Evolutionary conservation across 1,140 invertebrate genomes (phyloP).

Genomic region (Drosophila nannoptera): DNA sequence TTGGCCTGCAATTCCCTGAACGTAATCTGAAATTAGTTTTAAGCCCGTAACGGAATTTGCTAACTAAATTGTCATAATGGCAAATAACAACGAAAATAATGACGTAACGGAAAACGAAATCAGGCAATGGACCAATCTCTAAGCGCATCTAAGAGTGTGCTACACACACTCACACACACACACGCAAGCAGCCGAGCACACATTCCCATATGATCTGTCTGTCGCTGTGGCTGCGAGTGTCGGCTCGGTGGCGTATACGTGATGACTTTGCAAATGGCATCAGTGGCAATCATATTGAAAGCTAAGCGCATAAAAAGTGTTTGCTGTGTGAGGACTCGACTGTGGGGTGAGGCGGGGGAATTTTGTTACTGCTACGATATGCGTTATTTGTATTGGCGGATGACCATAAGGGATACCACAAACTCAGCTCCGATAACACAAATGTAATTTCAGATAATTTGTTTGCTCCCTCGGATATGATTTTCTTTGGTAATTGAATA

Average conservation of each 20-base stretch:
- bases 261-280: slow-evolving; percentile 75
- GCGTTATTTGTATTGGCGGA: slow-evolving; percentile 57
- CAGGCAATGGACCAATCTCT: slow-evolving; percentile 49
- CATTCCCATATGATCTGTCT: slow-evolving; percentile 3
- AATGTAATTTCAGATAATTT: slow-evolving; percentile 70
- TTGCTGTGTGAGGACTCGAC: slow-evolving; percentile 7
- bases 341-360: slow-evolving; percentile 3
- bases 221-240: neutral
- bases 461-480: slow-evolving; percentile 49
- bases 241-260: slow-evolving; percentile 64
- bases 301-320: slow-evolving; percentile 65
- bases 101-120: slow-evolving; percentile 60
- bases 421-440: slow-evolving; percentile 33
- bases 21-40: slow-evolving; percentile 78
- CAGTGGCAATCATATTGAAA: slow-evolving; percentile 61
- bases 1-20: slow-evolving; percentile 47
- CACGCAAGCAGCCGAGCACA: neutral
- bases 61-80: slow-evolving; percentile 78
- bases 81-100: slow-evolving; percentile 77
- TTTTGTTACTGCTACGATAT: slow-evolving; percentile 34
- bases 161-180: neutral
- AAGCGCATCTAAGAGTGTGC: slow-evolving; percentile 45
- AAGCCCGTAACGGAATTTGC: slow-evolving; percentile 73
- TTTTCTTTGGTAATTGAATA: slow-evolving; percentile 36
- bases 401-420: slow-evolving; percentile 41